phyloP scores from a whole-genome alignment of 2,797 vertebrate genomes.

The Sternotherus odoratus region DNA sequence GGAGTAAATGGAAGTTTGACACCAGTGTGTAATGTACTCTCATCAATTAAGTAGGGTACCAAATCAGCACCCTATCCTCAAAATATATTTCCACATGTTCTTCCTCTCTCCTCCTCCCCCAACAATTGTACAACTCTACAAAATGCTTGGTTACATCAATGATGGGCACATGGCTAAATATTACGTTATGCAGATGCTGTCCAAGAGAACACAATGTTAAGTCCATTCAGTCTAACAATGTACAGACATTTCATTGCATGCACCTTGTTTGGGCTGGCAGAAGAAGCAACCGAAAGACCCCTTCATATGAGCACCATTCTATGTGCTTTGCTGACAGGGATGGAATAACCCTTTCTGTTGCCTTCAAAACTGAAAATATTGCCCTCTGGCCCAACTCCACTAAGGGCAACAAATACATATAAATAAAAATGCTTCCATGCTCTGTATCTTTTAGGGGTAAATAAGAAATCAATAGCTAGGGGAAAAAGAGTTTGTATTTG shows the following conservation, averaged over 20 bases:
- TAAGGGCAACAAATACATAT: not conserved
- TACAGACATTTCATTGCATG: not conserved
- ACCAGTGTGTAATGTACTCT: not conserved
- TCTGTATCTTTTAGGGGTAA: not conserved
- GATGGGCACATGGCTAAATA: not conserved
- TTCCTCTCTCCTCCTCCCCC: not conserved
- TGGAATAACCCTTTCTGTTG: constrained; percentile 2
- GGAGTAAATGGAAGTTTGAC: not conserved
- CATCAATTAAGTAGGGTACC: not conserved
- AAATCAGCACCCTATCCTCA: not conserved
- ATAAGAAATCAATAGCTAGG: fast-evolving
- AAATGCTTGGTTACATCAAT: not conserved
- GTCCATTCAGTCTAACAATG: not conserved
- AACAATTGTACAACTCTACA: not conserved
- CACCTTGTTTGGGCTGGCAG: not conserved
- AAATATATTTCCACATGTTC: not conserved
- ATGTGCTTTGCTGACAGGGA: fast-evolving
- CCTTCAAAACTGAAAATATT: not conserved
- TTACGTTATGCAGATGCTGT: not conserved
- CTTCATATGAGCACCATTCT: not conserved
- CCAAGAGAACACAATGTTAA: not conserved
- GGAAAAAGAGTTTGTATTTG: not conserved
- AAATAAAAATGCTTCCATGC: not conserved
- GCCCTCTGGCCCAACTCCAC: fast-evolving
- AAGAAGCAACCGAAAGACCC: not conserved